Base-by-base conservation (phyloP, 2,797 vertebrate species). In the Fundulus diaphanus region DNA sequence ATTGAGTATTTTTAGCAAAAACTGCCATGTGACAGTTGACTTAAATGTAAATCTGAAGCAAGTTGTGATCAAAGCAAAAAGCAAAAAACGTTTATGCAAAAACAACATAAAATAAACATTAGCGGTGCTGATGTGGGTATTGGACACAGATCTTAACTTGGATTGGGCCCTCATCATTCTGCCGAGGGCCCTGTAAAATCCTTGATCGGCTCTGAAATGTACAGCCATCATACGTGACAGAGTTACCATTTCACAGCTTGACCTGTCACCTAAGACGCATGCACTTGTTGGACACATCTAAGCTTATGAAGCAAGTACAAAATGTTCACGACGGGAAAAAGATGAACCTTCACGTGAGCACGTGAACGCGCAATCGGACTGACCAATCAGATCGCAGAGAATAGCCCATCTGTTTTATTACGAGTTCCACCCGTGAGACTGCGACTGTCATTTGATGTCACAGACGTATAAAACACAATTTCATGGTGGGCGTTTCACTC, bases 251-350 rank as follows among this genome's bases (percentile, higher is more conserved):
- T 4, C 49, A 46, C 16, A 24, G 18, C 48, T 37, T 74, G 6
- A 3, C 2, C 11, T n/a, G n/a, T n/a, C n/a, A n/a, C n/a, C n/a
- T 67, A 24, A 15, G 29, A 73, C 44, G 12, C 5, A 46, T 46
- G 71, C 49, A 68, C 78, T 78, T 68, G 78, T 77, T 83, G 72
- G 20, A 40, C 48, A 40, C 48, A 40, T 20, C 67, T 35, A n/a
- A 9, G 9, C 63, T 68, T 46, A 56, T 5, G 16, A 68, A 57
- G 37, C 33, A 77, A 83, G 92, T 76, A 92, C 93, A 93, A 88
- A 93, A 91, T 91, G 93, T 92, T 90, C 92, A 88, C 74, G 68
- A 73, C 72, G 68, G 46, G n/a, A 67, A 79, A 79, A 85, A 74
- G 46, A 84, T 73, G 42, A 88, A 82, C 20, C 72, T 78, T 88